Evolutionary conservation across 2,888 invertebrate species (phyloP).

Genomic region (Latrodectus elegans): DNA sequence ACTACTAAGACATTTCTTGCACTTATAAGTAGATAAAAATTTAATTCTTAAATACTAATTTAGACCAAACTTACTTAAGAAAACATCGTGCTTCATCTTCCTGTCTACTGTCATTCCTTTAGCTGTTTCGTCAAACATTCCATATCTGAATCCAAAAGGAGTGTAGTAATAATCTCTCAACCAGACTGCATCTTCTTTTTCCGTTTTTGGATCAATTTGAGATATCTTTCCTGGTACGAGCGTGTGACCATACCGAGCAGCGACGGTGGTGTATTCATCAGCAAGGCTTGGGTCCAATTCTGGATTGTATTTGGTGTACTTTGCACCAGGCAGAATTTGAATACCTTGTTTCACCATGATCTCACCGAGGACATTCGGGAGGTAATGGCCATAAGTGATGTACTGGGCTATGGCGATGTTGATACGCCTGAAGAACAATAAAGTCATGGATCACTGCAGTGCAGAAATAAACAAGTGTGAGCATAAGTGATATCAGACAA

Average conservation of each 20-base stretch:
- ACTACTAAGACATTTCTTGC: no score
- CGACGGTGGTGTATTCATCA: slow-evolving; percentile 68
- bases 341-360: slow-evolving; percentile 70
- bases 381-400: slow-evolving; percentile 69
- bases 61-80: slow-evolving; percentile 35
- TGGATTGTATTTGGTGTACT: slow-evolving; percentile 68
- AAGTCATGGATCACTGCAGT: no score
- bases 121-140: slow-evolving; percentile 74
- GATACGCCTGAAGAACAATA: slow-evolving; percentile 47
- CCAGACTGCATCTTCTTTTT: slow-evolving; percentile 78
- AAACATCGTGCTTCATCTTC: slow-evolving; percentile 64
- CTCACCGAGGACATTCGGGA: slow-evolving; percentile 70
- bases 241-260: slow-evolving; percentile 65
- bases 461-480: no score
- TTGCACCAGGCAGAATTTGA: slow-evolving; percentile 75
- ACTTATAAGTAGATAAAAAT: background rate
- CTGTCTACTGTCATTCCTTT: slow-evolving; percentile 63
- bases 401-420: slow-evolving; percentile 66
- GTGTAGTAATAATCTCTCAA: slow-evolving; percentile 57
- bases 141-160: slow-evolving; percentile 70
- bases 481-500: no score
- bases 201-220: slow-evolving; percentile 83
- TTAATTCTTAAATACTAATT: background rate
- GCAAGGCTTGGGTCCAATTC: slow-evolving; percentile 69
- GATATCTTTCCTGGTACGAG: slow-evolving; percentile 85